Conservation (phyloP, 2,888 invertebrate genomes). For the Polydrusus cervinus region DNA sequence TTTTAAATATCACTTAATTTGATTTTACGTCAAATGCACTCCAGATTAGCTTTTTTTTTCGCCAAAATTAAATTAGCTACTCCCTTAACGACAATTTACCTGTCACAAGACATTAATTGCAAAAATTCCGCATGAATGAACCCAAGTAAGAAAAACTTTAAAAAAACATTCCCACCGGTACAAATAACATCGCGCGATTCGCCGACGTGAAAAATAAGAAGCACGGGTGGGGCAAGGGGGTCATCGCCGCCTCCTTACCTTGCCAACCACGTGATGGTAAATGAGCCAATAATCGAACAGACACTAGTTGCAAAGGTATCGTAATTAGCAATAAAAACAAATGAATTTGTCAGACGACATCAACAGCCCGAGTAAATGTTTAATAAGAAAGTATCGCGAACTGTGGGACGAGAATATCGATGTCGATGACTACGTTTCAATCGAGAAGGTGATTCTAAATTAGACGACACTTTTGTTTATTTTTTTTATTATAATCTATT, state of each 20-base stretch:
- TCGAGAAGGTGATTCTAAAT: neutral
- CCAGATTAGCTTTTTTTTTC: neutral
- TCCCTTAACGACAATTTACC: neutral
- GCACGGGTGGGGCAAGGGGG: constrained; percentile 19
- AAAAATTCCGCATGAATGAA: neutral
- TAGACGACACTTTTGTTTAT: too few species aligned
- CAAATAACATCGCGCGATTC: neutral
- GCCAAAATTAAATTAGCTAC: neutral
- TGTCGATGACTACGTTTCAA: constrained; percentile 1
- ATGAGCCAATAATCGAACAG: constrained; percentile 31
- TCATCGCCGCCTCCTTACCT: constrained; percentile 35
- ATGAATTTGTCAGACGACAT: constrained; percentile 5
- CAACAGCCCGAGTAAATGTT: neutral
- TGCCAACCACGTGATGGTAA: constrained; percentile 20
- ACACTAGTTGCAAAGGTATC: constrained; percentile 20
- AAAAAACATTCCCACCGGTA: constrained; percentile 2
- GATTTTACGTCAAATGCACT: neutral
- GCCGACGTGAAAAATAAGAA: neutral
- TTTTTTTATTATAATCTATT: too few species aligned
- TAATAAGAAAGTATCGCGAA: constrained; percentile 24
- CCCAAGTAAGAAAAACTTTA: constrained; percentile 6
- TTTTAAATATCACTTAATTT: neutral
- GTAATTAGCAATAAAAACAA: constrained; percentile 42
- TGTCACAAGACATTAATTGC: neutral
- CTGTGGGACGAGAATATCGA: neutral